phyloP scores from a whole-genome alignment of 2,888 invertebrate genomes.

The Aphidoletes aphidimyza region DNA sequence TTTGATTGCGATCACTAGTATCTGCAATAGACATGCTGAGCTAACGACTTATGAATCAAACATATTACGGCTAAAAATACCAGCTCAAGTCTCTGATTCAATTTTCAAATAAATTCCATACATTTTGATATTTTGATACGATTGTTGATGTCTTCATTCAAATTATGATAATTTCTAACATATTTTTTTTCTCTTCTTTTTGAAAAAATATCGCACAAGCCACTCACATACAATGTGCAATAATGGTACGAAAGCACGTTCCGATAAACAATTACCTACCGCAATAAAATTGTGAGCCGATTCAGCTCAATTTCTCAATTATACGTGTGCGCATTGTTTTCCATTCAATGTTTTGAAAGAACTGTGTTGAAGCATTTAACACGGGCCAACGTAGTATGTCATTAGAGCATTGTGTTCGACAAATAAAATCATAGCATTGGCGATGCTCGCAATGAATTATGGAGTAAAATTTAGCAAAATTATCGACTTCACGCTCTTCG shows the following conservation, averaged over 20 bases:
- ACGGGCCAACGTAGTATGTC: background rate
- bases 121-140: background rate
- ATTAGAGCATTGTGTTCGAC: background rate
- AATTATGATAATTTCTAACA: conserved; percentile 1
- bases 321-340: background rate
- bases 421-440: too few relatives aligned
- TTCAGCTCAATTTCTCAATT: conserved; percentile 25
- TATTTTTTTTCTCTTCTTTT: background rate
- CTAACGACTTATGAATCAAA: background rate
- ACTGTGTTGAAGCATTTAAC: background rate
- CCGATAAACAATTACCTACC: conserved; percentile 31
- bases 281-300: background rate
- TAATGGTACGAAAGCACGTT: background rate
- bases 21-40: background rate
- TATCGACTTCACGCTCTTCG: too few relatives aligned
- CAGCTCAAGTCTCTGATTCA: background rate
- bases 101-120: background rate
- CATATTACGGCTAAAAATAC: background rate
- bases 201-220: background rate
- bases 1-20: background rate
- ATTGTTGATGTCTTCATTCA: conserved; percentile 32
- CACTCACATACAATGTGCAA: background rate
- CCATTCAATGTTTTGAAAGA: background rate
- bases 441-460: too few relatives aligned
- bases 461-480: too few relatives aligned